Evolutionary conservation across 2,113 vertebrate species (phyloP).

Genomic region (Aspidoscelis tigris): DNA sequence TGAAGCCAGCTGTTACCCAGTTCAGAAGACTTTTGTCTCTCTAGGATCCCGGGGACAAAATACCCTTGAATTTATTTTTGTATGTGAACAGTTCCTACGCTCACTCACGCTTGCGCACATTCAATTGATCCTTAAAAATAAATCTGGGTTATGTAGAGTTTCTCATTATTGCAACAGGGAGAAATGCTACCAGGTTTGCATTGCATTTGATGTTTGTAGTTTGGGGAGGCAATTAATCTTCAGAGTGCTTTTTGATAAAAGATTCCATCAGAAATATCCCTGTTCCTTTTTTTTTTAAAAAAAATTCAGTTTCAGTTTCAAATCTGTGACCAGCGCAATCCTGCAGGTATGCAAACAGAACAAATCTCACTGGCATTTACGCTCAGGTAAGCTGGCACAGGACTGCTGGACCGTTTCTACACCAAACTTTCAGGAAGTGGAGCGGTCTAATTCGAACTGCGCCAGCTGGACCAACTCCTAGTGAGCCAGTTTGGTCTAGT

Average conservation of each 20-base stretch:
- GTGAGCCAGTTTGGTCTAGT: too few relatives aligned
- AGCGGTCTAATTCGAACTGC: too few relatives aligned
- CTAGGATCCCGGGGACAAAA: constrained; percentile 49
- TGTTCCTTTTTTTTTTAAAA: background rate
- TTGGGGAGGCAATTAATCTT: constrained; percentile 47
- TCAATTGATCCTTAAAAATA: constrained; percentile 29
- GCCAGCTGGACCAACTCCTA: too few relatives aligned
- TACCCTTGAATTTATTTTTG: constrained; percentile 24
- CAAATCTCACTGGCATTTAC: background rate
- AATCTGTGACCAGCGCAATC: background rate
- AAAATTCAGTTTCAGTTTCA: background rate
- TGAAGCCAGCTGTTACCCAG: constrained; percentile 58
- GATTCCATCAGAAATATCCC: constrained; percentile 38
- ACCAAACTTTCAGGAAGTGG: too few relatives aligned
- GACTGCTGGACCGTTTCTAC: background rate
- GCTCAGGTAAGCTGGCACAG: background rate
- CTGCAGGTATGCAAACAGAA: background rate
- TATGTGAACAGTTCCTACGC: background rate
- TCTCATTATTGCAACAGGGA: constrained; percentile 22
- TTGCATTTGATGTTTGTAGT: background rate
- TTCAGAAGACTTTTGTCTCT: constrained; percentile 46
- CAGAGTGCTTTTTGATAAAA: constrained; percentile 22
- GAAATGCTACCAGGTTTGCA: background rate
- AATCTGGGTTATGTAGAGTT: constrained; percentile 48
- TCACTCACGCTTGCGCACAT: background rate